phyloP scores from a whole-genome alignment of 1,140 invertebrate genomes.

The Galendromus occidentalis region DNA sequence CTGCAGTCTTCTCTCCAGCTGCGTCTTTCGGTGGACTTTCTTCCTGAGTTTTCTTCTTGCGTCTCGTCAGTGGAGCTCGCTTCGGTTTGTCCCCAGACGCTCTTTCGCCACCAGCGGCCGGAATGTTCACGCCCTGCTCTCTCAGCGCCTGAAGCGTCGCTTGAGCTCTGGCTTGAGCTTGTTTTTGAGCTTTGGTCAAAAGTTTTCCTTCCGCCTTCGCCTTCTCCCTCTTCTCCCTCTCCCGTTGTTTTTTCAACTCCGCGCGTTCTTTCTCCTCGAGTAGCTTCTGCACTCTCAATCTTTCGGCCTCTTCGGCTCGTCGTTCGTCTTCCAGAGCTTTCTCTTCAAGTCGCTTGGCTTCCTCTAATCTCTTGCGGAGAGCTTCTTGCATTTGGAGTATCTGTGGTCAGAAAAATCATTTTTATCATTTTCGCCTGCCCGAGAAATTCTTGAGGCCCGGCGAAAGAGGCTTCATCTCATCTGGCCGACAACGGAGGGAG shows the following conservation, averaged over 20 bases:
- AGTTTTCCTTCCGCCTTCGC: conserved; percentile 85
- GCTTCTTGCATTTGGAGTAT: conserved; percentile 73
- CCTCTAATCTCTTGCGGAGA: conserved; percentile 50
- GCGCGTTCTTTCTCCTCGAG: conserved; percentile 53
- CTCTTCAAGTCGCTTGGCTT: conserved; percentile 52
- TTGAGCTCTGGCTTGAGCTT: conserved; percentile 62
- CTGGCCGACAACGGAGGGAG: too few relatives aligned
- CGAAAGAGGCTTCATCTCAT: too few relatives aligned
- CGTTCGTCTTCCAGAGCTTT: conserved; percentile 51
- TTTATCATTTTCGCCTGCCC: not conserved
- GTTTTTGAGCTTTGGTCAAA: conserved; percentile 47
- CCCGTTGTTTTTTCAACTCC: conserved; percentile 75
- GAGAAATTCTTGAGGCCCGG: not conserved
- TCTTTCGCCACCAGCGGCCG: conserved; percentile 46
- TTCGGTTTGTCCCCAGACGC: conserved; percentile 45
- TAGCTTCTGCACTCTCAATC: conserved; percentile 30
- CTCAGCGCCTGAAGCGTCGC: conserved; percentile 67
- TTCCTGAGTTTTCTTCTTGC: conserved; percentile 29
- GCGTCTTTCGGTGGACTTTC: conserved; percentile 27
- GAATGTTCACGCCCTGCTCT: conserved; percentile 43
- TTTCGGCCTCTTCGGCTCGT: conserved; percentile 40
- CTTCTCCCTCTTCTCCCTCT: conserved; percentile 78
- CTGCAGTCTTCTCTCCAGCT: conserved; percentile 22
- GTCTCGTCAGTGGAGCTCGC: conserved; percentile 31
- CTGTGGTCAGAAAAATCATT: conserved; percentile 32